A percentile compares a stretch with the other conserved stretches of the same genome.
These are phyloP conservation scores for Caenorhabditis parvicauda DNA, from an alignment of 2,888 invertebrate genomes.

Conservation along the genomic window DNA sequence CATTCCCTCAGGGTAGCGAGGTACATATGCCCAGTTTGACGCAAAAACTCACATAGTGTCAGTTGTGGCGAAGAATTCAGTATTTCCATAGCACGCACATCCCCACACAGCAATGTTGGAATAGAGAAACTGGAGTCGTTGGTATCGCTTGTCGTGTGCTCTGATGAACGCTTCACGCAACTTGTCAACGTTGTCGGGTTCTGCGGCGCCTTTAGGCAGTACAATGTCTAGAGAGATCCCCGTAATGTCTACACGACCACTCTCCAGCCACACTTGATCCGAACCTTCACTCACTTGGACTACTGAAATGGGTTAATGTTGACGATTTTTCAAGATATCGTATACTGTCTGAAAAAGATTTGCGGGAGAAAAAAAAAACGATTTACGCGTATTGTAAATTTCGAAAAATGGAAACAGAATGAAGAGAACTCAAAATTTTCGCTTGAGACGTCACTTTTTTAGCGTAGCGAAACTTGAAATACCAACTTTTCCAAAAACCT, in stretches of 20 bases:
- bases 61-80: constrained; percentile 88
- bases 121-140: constrained; percentile 89
- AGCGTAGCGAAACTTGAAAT: too few relatives aligned
- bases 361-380: not conserved
- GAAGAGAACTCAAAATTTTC: too few relatives aligned
- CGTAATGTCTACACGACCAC: constrained; percentile 20
- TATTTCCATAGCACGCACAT: constrained; percentile 96
- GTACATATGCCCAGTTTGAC: not conserved
- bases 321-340: too few relatives aligned
- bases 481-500: too few relatives aligned
- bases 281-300: constrained; percentile 11
- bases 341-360: constrained; percentile 4
- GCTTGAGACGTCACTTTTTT: too few relatives aligned
- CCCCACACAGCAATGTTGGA: constrained; percentile 69
- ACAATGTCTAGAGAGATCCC: constrained; percentile 29
- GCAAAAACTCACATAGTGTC: constrained; percentile 62
- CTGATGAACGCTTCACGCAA: constrained; percentile 63
- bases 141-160: constrained; percentile 75
- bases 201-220: constrained; percentile 17
- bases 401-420: too few relatives aligned
- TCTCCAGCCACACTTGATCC: constrained; percentile 25
- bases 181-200: constrained; percentile 10
- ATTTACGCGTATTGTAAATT: too few relatives aligned
- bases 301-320: not conserved
- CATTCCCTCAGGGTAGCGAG: too few relatives aligned